Evolutionary conservation across 2,797 vertebrate species (phyloP), one percentile per base, ranked within the genome.

Genomic region (Myripristis jacobus): DNA sequence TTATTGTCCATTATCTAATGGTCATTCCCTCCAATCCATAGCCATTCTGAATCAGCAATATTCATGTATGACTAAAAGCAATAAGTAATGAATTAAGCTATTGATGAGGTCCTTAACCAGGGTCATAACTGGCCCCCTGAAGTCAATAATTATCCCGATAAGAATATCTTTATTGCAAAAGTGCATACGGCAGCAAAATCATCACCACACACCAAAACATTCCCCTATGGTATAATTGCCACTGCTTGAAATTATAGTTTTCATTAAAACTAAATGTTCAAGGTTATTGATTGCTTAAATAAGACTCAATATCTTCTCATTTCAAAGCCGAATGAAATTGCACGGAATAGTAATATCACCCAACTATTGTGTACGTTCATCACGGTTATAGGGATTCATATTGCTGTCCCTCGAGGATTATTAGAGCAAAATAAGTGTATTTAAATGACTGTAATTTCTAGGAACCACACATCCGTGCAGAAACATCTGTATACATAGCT

Each of bases 221-320:
- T 87, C 91, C 92, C 90, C 92, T 44, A 84, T 70, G 86, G 93
- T 92, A 90, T 91, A 93, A 94, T 94, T 93, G 92, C 92, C 86
- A 90, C 88, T 88, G 91, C 88, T 83, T 90, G 89, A 83, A 95
- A 94, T 94, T 90, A 94, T 94, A 92, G 94, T 94, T 95, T 95
- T 94, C 93, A 94, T 95, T 95, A 95, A 93, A 94, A 89, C 70
- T 50, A 92, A 94, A 94, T 92, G 92, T 89, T 94, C 88, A 81
- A 79, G 82, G 90, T 94, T 94, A 94, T 94, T 93, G 92, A 94
- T 94, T 92, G 90, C 92, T 93, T 93, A 94, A 94, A 94, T 94
- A 94, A 94, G 90, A 89, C 93, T 91, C 89, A 85, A 92, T 94
- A 92, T 91, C 89, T 89, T 90, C 89, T 89, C 85, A 91, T 94